A percentile compares a stretch with the other conserved stretches of the same genome.
Conservation (phyloP, 2,888 invertebrate genomes). For the Heliconius sara region DNA sequence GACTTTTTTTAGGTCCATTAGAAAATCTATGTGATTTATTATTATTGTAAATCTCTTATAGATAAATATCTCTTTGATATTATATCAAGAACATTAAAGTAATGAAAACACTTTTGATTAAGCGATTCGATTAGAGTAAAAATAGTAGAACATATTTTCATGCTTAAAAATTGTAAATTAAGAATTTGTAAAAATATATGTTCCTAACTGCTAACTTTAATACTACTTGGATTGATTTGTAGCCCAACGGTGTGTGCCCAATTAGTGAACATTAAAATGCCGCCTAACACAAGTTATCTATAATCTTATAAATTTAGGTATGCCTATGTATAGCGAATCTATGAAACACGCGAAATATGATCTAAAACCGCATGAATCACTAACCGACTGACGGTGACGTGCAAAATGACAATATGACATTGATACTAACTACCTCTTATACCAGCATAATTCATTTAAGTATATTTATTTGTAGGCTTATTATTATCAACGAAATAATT, state of each 20-base stretch:
- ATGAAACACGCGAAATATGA: constrained; percentile 29
- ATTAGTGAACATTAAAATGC: background rate
- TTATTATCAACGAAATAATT: background rate
- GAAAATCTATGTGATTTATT: constrained; percentile 19
- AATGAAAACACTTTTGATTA: background rate
- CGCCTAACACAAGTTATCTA: background rate
- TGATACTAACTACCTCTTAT: constrained; percentile 16
- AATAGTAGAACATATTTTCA: background rate
- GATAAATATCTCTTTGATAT: constrained; percentile 1
- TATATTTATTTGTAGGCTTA: background rate
- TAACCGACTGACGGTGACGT: constrained; percentile 7
- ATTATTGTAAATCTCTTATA: constrained; percentile 12
- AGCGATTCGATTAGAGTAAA: background rate
- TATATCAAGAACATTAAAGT: background rate
- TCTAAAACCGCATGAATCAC: constrained; percentile 42
- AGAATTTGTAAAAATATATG: too few species aligned
- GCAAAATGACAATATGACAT: constrained; percentile 37
- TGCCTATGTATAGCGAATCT: background rate
- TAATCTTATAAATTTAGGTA: background rate
- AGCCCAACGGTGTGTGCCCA: background rate
- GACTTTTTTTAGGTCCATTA: constrained; percentile 7
- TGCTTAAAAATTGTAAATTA: background rate
- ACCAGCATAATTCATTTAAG: background rate
- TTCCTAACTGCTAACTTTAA: too few species aligned
- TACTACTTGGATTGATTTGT: too few species aligned